Base-by-base conservation (phyloP, 2,888 invertebrate species). In the Alsophila aescularia region DNA sequence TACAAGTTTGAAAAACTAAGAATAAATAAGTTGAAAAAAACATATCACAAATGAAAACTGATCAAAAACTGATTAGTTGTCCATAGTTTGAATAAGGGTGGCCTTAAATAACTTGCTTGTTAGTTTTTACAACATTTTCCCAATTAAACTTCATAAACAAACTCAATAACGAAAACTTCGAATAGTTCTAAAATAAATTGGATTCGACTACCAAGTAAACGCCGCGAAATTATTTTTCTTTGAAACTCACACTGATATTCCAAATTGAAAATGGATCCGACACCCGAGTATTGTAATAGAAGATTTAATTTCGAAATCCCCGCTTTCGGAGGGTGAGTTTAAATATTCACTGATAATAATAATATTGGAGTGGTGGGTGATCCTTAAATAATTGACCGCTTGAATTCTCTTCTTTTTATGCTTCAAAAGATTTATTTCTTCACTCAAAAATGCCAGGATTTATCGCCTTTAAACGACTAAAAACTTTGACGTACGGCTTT, bases 261-360 rank as follows among this genome's bases (percentile, higher is more conserved):
- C 39, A 66, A 72, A 69, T 70, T 70, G 69, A 61, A 70, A 66
- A 60, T 59, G 62, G 60, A 67, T 64, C 62, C 64, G 41, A 51
- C 55, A 48, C 45, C 60, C 60, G 52, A 60, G 53, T 51, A 63
- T 57, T 59, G 49, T 69, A 63, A 62, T 62, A 51, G 61, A 52
- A 52, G 62, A 64, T 63, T 63, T 62, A 57, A 65, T 67, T 67
- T 64, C 39, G 47, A 51, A 57, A 52, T 57, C 54, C 51, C 44
- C 56, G 29, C 44, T 43, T 58, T 15, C 49, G 47, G 13, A 31
- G 41, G 24, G 18, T 34, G 16, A 10, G 47, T 60, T 60, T 52
- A 44, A 60, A 57, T 60, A 58, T 52, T 50, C 44, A 34, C 29
- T 24, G 52, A 60, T 50, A 52, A 52, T 52, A 58, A 60, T 50